Base-by-base conservation (phyloP, 2,113 vertebrate species). In the Podarcis cretensis region DNA sequence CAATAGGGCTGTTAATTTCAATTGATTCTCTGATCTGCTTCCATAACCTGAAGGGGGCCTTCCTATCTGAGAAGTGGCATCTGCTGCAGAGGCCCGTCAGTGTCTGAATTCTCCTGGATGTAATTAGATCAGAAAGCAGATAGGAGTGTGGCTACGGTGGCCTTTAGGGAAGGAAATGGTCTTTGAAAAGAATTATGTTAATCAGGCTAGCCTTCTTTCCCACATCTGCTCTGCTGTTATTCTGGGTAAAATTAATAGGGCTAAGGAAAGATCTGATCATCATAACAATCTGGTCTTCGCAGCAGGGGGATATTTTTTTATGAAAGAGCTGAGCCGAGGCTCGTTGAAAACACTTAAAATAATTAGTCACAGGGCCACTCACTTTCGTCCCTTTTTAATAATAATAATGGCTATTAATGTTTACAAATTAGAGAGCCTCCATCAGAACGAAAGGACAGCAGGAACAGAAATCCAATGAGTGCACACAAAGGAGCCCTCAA, bases 401-500 rank as follows among this genome's bases (percentile, higher is more conserved):
- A 96, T 93, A 96, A 96, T 96, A 96, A 96, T 84, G 94, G 95
- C 96, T 97, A 96, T 96, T 97, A 97, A 96, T 93, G 96, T 96
- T 97, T 97, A 97, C 96, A 96, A 96, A 96, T 96, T 89, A 92
- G 94, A 93, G 94, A 40, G 40, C 84, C 94, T 93, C 30, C 75
- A 90, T 95, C 93, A 85, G 93, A 94, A 93, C 14, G 85, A 90
- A 94, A 93, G 93, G 87, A 85, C 3, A 25, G 54, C 86, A 48
- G 80, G 89, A 96, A 77, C 0, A 0, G 89, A 66, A 91, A 63
- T 81, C 80, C 88, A 0, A 57, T n/a, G 90, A 87, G 87, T 14
- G 83, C 0, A 54, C 18, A 20, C n/a, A 74, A 32, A 74, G 20
- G 48, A 83, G 75, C 66, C 23, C 48, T 79, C 35, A 0, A 0